Evolutionary conservation across 64 coral and sea anemone species (phyloP).

Genomic region (Acropora yongei): DNA sequence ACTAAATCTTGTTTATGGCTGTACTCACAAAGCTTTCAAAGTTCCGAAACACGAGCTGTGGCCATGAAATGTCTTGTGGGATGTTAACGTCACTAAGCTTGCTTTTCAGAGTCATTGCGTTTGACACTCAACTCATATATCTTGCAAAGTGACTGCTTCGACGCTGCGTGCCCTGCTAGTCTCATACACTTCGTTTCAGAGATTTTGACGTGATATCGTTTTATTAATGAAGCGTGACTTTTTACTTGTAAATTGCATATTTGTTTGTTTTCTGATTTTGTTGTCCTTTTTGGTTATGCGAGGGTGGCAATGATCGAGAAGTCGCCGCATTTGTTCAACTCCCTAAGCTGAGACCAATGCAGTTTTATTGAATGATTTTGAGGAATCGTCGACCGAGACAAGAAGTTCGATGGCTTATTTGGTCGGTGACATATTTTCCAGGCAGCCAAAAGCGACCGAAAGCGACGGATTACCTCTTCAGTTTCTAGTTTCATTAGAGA

Average conservation of each 20-base stretch:
- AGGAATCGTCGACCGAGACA: too few relatives aligned
- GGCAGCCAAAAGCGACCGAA: too few relatives aligned
- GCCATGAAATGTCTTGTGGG: constrained; percentile 58
- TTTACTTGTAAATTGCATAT: not conserved
- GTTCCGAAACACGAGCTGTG: constrained; percentile 57
- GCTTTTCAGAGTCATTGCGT: constrained; percentile 16
- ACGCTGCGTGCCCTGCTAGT: not conserved
- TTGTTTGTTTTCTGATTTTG: not conserved
- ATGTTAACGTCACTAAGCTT: constrained; percentile 51
- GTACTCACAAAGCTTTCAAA: constrained; percentile 64
- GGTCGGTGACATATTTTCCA: too few relatives aligned
- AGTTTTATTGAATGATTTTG: too few relatives aligned
- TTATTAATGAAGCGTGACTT: constrained; percentile 20
- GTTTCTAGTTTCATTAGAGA: too few relatives aligned
- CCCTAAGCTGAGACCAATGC: too few relatives aligned
- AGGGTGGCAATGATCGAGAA: not conserved
- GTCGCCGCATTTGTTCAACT: not conserved
- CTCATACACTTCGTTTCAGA: not conserved
- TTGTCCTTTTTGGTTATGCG: constrained; percentile 4
- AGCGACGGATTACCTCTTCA: too few relatives aligned
- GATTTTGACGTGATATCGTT: not conserved
- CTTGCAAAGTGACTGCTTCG: not conserved
- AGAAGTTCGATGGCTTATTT: too few relatives aligned
- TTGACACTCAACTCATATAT: not conserved
- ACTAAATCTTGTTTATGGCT: too few relatives aligned